Conservation (phyloP, 2,113 vertebrate genomes). For the Callipepla squamata region DNA sequence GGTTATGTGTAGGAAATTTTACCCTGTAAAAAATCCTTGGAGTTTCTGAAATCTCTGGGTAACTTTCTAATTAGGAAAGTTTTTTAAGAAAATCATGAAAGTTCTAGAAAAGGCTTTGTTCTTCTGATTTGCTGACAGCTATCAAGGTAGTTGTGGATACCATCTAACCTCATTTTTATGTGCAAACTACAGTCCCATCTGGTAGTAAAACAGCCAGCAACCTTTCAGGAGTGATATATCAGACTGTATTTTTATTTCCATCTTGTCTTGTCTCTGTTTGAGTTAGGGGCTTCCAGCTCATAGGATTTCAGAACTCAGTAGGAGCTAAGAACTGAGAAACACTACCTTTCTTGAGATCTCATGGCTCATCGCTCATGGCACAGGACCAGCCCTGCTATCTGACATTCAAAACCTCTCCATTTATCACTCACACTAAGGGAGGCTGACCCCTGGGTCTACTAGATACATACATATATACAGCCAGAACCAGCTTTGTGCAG, state of each 20-base stretch:
- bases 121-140: not conserved
- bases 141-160: not conserved
- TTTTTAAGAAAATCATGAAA: not conserved
- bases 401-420: not conserved
- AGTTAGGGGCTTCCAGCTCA: not conserved
- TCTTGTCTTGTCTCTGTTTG: not conserved
- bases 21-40: not conserved
- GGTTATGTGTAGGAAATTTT: not conserved
- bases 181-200: not conserved
- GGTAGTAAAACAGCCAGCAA: not conserved
- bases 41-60: not conserved
- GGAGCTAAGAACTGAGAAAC: conserved; percentile 1
- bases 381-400: not conserved
- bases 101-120: not conserved
- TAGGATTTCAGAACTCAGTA: not conserved
- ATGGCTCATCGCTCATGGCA: not conserved
- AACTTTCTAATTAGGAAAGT: not conserved
- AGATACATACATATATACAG: not conserved
- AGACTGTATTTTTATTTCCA: not conserved
- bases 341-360: not conserved
- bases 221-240: not conserved
- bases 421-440: not conserved
- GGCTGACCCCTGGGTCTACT: not conserved
- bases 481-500: not conserved
- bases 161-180: not conserved